phyloP scores from a whole-genome alignment of 1,140 invertebrate genomes.

The Drosophila sucinea region DNA sequence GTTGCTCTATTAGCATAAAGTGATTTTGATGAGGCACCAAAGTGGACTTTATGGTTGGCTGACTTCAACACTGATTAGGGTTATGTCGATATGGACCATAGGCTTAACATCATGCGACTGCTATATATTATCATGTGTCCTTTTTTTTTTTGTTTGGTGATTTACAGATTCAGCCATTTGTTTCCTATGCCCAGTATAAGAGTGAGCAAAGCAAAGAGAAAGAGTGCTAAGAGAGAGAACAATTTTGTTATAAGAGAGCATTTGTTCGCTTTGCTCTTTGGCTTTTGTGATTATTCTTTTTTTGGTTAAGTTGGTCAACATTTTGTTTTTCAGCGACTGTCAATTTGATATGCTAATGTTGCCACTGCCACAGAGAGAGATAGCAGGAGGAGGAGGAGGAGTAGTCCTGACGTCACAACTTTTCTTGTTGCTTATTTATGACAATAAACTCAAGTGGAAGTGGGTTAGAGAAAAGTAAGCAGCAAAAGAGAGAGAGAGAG shows the following conservation, averaged over 20 bases:
- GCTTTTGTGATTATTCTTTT: not conserved
- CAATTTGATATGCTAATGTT: slow-evolving; percentile 40
- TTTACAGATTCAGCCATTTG: slow-evolving; percentile 11
- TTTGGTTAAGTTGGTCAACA: slow-evolving; percentile 8
- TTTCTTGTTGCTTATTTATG: slow-evolving; percentile 23
- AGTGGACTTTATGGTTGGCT: slow-evolving; percentile 78
- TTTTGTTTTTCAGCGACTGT: slow-evolving; percentile 14
- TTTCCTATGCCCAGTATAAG: slow-evolving; percentile 31
- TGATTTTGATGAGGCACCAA: slow-evolving; percentile 79
- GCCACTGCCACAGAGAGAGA: too few species aligned
- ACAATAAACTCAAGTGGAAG: slow-evolving; percentile 34
- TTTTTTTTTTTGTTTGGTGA: not conserved
- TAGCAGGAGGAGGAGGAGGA: too few species aligned
- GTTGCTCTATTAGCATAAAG: slow-evolving; percentile 73
- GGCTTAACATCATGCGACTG: slow-evolving; percentile 8
- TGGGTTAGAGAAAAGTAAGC: not conserved
- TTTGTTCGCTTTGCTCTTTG: not conserved
- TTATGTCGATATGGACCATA: slow-evolving; percentile 45
- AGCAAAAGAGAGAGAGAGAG: not conserved
- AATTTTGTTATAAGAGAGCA: not conserved
- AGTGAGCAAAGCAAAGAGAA: slow-evolving; percentile 11
- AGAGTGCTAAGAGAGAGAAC: not conserved
- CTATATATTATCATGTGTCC: slow-evolving; percentile 9
- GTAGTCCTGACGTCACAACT: slow-evolving; percentile 16
- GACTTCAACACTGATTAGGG: slow-evolving; percentile 71